phyloP scores from a whole-genome alignment of 2,113 vertebrate species.

The Hypanus sabinus region DNA sequence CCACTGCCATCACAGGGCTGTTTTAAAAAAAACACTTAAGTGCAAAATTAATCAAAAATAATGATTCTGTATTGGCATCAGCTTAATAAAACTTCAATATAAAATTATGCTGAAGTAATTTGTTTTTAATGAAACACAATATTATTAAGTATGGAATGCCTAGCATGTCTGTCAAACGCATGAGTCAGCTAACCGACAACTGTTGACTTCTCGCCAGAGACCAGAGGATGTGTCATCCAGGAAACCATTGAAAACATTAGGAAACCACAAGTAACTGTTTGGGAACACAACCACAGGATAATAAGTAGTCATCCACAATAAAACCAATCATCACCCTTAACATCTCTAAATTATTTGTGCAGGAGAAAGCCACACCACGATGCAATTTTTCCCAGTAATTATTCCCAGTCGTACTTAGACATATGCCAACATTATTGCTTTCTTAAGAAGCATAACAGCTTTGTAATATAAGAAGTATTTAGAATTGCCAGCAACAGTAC shows the following conservation, averaged over 20 bases:
- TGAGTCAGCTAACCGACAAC: conserved; percentile 30
- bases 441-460: not conserved
- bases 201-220: conserved; percentile 24
- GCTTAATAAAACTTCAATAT: not conserved
- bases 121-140: not conserved
- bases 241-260: conserved; percentile 14
- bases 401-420: not conserved
- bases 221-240: conserved; percentile 27
- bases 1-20: not conserved
- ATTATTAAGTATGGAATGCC: not conserved
- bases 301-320: conserved; percentile 28
- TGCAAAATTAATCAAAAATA: not conserved
- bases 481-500: not conserved
- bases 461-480: conserved; percentile 11
- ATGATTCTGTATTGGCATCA: not conserved
- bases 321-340: not conserved
- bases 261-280: conserved; percentile 30
- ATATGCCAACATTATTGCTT: conserved; percentile 7
- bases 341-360: conserved; percentile 10
- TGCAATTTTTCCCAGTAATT: conserved; percentile 24
- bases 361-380: not conserved
- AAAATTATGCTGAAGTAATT: not conserved
- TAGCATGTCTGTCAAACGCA: not conserved
- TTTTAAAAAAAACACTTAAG: not conserved
- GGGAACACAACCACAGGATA: not conserved